phyloP scores from a whole-genome alignment of 1,140 invertebrate species.

The Zaprionus davidi region DNA sequence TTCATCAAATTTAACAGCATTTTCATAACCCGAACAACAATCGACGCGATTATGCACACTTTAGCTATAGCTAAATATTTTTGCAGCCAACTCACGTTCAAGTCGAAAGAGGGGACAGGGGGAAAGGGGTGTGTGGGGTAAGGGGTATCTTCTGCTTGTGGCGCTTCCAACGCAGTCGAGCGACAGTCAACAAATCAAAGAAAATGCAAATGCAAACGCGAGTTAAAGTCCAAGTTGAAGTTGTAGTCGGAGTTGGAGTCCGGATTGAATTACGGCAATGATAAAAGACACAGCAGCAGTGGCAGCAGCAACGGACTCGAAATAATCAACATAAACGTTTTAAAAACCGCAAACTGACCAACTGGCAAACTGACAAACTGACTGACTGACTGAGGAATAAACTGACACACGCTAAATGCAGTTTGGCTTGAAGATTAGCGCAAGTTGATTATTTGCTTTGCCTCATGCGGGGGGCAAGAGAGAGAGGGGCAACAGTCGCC shows the following conservation, averaged over 20 bases:
- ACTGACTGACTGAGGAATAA: conserved; percentile 7
- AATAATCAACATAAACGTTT: conserved; percentile 64
- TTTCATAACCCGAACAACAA: conserved; percentile 29
- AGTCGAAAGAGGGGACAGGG: background rate
- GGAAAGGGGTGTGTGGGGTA: background rate
- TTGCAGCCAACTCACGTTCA: conserved; percentile 40
- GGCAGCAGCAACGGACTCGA: conserved; percentile 7
- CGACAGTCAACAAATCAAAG: conserved; percentile 45
- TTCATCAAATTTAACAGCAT: conserved; percentile 47
- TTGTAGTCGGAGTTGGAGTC: conserved; percentile 3
- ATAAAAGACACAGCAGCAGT: conserved; percentile 22
- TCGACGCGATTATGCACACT: conserved; percentile 12
- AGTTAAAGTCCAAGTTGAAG: conserved; percentile 16
- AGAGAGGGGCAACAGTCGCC: conserved; percentile 6
- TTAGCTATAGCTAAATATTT: conserved; percentile 1
- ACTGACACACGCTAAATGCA: conserved; percentile 51
- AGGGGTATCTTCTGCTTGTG: conserved; percentile 15
- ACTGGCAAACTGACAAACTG: conserved; percentile 19
- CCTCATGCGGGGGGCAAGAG: background rate
- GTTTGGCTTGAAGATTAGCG: conserved; percentile 54
- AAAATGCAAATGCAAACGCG: conserved; percentile 35
- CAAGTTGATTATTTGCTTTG: conserved; percentile 64
- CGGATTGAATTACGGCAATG: conserved; percentile 36
- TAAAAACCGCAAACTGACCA: conserved; percentile 48
- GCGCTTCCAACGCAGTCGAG: conserved; percentile 28